phyloP scores from a whole-genome alignment of 64 coral and sea anemone genomes.

The Pachyseris speciosa region DNA sequence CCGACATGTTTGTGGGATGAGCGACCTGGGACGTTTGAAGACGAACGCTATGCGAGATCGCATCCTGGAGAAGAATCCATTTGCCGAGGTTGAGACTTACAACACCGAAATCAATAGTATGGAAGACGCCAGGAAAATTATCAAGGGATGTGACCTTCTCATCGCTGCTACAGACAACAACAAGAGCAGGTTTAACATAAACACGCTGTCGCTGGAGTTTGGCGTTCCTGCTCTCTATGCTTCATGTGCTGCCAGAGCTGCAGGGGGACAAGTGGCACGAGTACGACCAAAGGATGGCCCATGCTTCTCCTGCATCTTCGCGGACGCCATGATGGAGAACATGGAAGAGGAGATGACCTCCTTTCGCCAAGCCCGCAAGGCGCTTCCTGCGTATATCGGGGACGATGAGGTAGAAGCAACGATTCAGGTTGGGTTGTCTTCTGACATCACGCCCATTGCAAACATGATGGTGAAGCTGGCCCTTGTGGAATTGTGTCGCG shows the following conservation, averaged over 20 bases:
- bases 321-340: neutral
- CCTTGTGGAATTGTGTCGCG: constrained; percentile 73
- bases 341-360: constrained; percentile 65
- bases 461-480: constrained; percentile 90
- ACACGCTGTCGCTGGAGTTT: constrained; percentile 66
- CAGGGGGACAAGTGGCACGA: constrained; percentile 78
- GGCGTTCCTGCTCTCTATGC: constrained; percentile 72
- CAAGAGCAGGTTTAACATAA: constrained; percentile 77
- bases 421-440: constrained; percentile 82
- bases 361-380: constrained; percentile 75
- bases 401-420: constrained; percentile 68
- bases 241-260: constrained; percentile 67
- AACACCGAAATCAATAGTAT: constrained; percentile 71
- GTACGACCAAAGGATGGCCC: constrained; percentile 69
- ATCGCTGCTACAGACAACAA: constrained; percentile 83
- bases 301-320: constrained; percentile 79
- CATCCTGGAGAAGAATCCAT: constrained; percentile 82
- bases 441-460: constrained; percentile 78
- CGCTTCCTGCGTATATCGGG: constrained; percentile 54
- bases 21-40: constrained; percentile 84
- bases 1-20: constrained; percentile 84
- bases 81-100: constrained; percentile 54
- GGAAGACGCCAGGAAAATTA: constrained; percentile 14
- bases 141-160: constrained; percentile 79
- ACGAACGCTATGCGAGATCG: constrained; percentile 83